Evolutionary conservation across 2,113 vertebrate species (phyloP), one percentile per base, ranked within the genome.

Genomic region (Podarcis cretensis): DNA sequence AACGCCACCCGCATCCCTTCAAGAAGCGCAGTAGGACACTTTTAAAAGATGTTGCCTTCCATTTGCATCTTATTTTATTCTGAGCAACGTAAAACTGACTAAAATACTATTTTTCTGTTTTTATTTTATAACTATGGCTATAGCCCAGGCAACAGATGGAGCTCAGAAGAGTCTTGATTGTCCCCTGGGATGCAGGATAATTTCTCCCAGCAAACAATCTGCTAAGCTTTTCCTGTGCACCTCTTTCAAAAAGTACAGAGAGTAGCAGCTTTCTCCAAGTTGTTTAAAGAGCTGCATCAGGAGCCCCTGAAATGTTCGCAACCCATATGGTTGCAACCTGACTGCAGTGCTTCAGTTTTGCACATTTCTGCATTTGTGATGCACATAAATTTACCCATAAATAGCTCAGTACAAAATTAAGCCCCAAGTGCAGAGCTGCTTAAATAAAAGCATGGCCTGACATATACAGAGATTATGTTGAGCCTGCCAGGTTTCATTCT

Each of bases 371-470:
- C 57, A 76, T n/a, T 48, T 82, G n/a, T 43, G 35, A 25, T 75
- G 59, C 35, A 66, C 32, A 25, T 76, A 63, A 63, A 63, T 18
- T 73, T 74, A 27, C 81, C 54, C 32, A 81, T 57, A 89, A 83
- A 84, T 78, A 68, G n/a, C 48, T 30, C 63, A 59, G 40, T 59
- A 69, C 40, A 84, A 77, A 84, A 77, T 79, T 32, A 77, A 90
- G 76, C 43, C 76, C 66, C 89, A 71, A 88, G 73, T 63, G 23
- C 71, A 75, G n/a, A 43, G 35, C 40, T 82, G 35, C 80, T 75
- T 63, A 69, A 88, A 81, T 82, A 88, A 75, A 85, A 75, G 21
- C 69, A 76, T 25, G 37, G 35, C 63, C 71, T 83, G 87, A 83
- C 71, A 75, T 63, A 83, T 23, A 35, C 10, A 88, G 69, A 75